Percentiles rank a stretch among this genome's conserved stretches.
Conservation (phyloP, 2,113 vertebrate species). For the Amblyopsis rosae region DNA sequence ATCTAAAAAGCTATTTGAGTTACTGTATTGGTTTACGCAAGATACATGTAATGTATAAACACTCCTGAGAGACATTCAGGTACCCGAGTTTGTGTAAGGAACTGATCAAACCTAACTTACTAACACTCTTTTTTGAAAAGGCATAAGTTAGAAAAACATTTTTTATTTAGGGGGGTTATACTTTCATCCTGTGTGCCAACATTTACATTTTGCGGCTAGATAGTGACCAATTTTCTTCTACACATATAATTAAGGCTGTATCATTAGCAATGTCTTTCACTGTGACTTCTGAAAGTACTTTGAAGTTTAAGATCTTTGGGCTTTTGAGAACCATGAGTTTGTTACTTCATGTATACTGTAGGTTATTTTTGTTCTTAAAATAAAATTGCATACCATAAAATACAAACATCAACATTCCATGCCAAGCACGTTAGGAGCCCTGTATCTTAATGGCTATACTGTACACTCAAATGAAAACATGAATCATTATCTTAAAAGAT, state of each 20-base stretch:
- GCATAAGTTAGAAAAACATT: constrained; percentile 22
- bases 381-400: constrained; percentile 52
- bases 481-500: constrained; percentile 27
- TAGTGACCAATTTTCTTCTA: constrained; percentile 6
- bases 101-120: constrained; percentile 20
- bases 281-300: constrained; percentile 34
- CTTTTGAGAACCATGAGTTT: constrained; percentile 35
- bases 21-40: not conserved
- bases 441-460: not conserved
- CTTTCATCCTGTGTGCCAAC: constrained; percentile 25
- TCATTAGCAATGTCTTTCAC: constrained; percentile 33
- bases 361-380: constrained; percentile 42
- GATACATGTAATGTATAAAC: constrained; percentile 9
- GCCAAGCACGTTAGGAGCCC: constrained; percentile 20
- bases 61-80: not conserved
- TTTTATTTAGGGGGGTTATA: constrained; percentile 9
- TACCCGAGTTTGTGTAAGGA: constrained; percentile 13
- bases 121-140: constrained; percentile 17
- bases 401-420: constrained; percentile 37
- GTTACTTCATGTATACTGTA: constrained; percentile 38
- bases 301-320: constrained; percentile 32
- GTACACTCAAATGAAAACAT: constrained; percentile 30
- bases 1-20: constrained; percentile 1
- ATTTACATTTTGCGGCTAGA: constrained; percentile 14
- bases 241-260: constrained; percentile 56